phyloP scores from a whole-genome alignment of 1,140 invertebrate species.

The Pectinophora gossypiella region DNA sequence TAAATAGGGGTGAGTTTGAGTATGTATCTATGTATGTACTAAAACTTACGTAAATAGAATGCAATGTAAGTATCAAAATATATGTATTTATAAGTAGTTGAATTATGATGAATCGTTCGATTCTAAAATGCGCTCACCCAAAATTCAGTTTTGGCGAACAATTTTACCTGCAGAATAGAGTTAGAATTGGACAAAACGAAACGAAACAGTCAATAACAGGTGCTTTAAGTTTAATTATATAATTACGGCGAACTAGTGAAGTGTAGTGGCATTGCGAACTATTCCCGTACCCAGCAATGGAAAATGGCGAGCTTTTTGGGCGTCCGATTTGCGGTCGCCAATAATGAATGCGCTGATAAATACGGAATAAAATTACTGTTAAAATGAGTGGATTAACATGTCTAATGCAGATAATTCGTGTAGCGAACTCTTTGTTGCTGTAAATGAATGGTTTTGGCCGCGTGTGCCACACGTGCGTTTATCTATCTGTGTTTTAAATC shows the following conservation, averaged over 20 bases:
- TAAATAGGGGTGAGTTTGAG: no score
- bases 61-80: no score
- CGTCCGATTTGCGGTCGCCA: slow-evolving; percentile 68
- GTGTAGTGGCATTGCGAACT: neutral
- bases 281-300: slow-evolving; percentile 17
- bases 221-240: slow-evolving; percentile 1
- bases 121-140: no score
- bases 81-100: no score
- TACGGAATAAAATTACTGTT: slow-evolving; percentile 76
- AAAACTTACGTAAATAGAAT: no score
- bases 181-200: neutral
- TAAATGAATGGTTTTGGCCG: slow-evolving; percentile 58
- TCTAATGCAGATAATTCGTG: slow-evolving; percentile 74
- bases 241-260: neutral
- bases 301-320: slow-evolving; percentile 72
- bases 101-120: no score
- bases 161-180: neutral
- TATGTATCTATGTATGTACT: no score
- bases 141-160: neutral
- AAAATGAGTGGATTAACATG: slow-evolving; percentile 76
- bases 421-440: slow-evolving; percentile 52
- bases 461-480: no score
- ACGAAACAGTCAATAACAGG: neutral
- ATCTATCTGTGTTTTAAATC: no score
- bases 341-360: slow-evolving; percentile 75